Base-by-base conservation (phyloP, 2,888 invertebrate species). In the Callosobruchus maculatus region DNA sequence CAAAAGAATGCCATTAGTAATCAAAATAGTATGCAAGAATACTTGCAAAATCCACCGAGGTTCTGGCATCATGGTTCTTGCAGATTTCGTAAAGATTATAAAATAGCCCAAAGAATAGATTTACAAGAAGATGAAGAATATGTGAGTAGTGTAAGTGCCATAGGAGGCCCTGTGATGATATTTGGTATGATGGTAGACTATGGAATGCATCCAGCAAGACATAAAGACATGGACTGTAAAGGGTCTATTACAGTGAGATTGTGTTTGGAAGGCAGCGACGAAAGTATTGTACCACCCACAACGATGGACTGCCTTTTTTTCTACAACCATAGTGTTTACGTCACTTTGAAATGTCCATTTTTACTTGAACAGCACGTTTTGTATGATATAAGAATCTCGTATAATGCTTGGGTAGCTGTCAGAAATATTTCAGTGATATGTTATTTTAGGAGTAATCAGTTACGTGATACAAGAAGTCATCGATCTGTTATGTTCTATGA, bases 371-470 rank as follows among this genome's bases (percentile, higher is more conserved):
- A 81, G 21, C 78, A 80, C 72, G 77, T 78, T 31, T 72, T 79
- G 13, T 86, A 85, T 75, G 79, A 81, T 76, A 79, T 85, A 71
- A 79, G 78, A 79, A 80, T 83, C 74, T 81, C 80, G 68, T 85
- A 78, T 78, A 80, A 76, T 77, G 85, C 81, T 79, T 74, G 73
- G 22, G 76, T 78, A 22, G 13, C 70, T 30, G 76, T 77, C 67
- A 75, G 75, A 26, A 66, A 72, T 20, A 78, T 78, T 67, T 79
- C 82, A 72, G 77, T 84, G 70, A 77, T 83, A 21, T 81, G 81
- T 70, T 80, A 82, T 77, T 84, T 84, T 75, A 82, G 83, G 83
- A 79, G 80, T 70, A 78, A 81, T 77, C 49, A 49, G 18, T 49
- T 49, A 18, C 13, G 49, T 49, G 78, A 80, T 68, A 76, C 84